Conservation (phyloP, 2,113 vertebrate genomes). For the Ardeotis arabs region DNA sequence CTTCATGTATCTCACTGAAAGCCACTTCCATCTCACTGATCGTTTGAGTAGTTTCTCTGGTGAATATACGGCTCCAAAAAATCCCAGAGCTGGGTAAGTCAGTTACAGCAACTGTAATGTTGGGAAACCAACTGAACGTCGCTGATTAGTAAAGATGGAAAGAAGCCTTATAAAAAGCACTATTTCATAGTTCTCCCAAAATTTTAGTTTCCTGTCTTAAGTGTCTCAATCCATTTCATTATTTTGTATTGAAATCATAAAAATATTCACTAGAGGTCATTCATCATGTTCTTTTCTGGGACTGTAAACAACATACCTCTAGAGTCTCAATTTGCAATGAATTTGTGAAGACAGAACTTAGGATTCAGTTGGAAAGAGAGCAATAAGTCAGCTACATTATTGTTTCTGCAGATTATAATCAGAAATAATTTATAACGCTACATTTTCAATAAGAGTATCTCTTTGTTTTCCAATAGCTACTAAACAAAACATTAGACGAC, state of each 20-base stretch:
- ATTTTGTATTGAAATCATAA: background rate
- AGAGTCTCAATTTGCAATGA: background rate
- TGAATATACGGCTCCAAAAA: background rate
- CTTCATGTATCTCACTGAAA: background rate
- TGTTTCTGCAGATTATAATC: background rate
- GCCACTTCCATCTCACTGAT: background rate
- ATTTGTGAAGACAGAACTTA: background rate
- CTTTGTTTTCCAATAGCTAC: background rate
- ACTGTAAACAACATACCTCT: background rate
- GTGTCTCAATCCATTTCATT: background rate
- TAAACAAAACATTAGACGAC: background rate
- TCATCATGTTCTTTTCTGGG: background rate
- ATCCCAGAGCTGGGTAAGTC: background rate
- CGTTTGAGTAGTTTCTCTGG: background rate
- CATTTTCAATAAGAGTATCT: background rate
- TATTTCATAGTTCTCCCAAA: background rate
- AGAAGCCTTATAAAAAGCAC: background rate
- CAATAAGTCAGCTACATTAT: background rate
- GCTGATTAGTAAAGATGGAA: background rate
- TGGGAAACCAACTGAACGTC: background rate
- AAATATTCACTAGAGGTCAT: background rate
- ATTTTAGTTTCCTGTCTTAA: background rate
- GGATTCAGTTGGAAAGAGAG: background rate
- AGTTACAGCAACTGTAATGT: fast-evolving
- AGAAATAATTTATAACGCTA: background rate